Conservation (phyloP, 2,888 invertebrate species). For the Endomychus coccineus region DNA sequence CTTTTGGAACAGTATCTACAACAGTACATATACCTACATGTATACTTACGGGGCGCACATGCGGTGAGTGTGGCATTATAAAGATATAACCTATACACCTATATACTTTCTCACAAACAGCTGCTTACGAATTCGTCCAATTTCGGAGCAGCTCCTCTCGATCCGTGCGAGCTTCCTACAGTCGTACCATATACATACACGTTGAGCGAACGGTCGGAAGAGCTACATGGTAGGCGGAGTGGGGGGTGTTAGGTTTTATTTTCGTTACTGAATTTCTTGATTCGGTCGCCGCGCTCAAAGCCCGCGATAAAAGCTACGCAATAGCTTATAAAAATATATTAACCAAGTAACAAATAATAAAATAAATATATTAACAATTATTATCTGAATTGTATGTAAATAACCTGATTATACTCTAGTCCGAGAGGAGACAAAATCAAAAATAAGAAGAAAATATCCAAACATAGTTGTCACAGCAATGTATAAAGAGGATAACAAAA, state of each 20-base stretch:
- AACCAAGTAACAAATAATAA: no score
- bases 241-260: slow-evolving; percentile 3
- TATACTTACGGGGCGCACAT: no score
- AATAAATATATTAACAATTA: no score
- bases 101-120: slow-evolving; percentile 4
- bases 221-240: slow-evolving; percentile 8
- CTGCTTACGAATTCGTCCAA: slow-evolving; percentile 3
- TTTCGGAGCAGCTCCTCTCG: slow-evolving; percentile 5
- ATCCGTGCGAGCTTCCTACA: slow-evolving; percentile 8
- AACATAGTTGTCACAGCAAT: no score
- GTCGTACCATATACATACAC: slow-evolving; percentile 5
- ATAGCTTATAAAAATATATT: slow-evolving; percentile 5
- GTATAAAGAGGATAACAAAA: no score
- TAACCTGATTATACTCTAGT: no score
- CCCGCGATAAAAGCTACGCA: slow-evolving; percentile 4
- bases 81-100: slow-evolving; percentile 3
- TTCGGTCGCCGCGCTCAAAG: slow-evolving; percentile 8
- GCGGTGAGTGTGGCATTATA: no score
- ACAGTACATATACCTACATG: no score
- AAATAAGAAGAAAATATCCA: no score
- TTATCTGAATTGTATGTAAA: no score
- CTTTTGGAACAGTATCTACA: no score
- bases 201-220: slow-evolving; percentile 7
- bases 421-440: no score
- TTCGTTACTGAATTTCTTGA: slow-evolving; percentile 6